These are phyloP conservation scores for Cassiopea andromeda DNA, from an alignment of 30 jellyfish, hydroid and myxozoan species.

Conservation along the genomic window DNA sequence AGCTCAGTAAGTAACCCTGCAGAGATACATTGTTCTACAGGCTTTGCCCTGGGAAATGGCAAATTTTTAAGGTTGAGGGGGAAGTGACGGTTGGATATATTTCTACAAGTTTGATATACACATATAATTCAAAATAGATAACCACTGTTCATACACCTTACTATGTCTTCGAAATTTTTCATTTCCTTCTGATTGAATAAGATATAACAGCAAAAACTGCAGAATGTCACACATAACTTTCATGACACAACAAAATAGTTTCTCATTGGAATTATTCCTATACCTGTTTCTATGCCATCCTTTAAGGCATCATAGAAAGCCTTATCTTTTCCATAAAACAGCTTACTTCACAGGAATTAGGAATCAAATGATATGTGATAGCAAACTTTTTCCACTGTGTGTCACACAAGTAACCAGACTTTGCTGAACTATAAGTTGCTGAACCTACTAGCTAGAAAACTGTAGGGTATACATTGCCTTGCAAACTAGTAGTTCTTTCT, in stretches of 20 bases:
- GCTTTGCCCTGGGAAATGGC: too few species aligned
- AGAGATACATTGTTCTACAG: too few species aligned
- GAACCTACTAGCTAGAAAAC: not conserved
- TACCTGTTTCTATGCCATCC: not conserved
- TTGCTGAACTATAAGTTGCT: not conserved
- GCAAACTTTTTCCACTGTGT: constrained; percentile 21
- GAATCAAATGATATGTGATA: not conserved
- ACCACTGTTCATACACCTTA: not conserved
- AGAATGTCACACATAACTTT: not conserved
- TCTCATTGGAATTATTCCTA: not conserved
- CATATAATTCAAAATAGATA: not conserved
- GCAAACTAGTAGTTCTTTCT: too few species aligned
- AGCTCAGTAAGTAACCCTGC: too few species aligned
- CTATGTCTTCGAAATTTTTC: not conserved
- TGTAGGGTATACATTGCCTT: too few species aligned
- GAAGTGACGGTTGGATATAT: too few species aligned
- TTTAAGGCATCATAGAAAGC: not conserved
- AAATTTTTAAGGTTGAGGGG: too few species aligned
- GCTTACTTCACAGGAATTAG: constrained; percentile 21
- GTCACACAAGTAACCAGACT: constrained; percentile 14
- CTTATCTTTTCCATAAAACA: not conserved
- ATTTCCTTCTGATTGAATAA: not conserved
- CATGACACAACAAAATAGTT: not conserved
- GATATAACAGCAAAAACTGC: not conserved
- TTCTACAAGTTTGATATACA: not conserved